Base-by-base conservation (phyloP, 2,888 invertebrate genomes). In the Pediacus dermestoides region DNA sequence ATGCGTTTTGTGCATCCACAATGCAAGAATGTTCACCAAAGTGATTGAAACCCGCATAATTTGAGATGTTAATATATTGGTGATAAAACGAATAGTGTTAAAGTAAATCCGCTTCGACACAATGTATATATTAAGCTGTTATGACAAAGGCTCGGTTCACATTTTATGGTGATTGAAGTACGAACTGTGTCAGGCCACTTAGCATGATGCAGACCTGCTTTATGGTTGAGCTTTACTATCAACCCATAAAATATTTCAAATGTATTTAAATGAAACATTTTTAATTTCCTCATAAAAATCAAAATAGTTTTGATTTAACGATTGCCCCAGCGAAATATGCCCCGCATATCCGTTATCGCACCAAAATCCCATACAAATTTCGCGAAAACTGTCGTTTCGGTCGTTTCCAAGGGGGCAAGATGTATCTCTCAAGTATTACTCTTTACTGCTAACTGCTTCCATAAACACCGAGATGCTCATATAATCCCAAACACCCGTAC, bases 81-180 rank as follows among this genome's bases (percentile, higher is more conserved):
- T 46, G 46, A 46, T 43, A 48, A 53, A 47, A 36, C 42, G 42
- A 39, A 52, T 46, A 52, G 48, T 55, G 55, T 53, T 53, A 52
- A 53, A 55, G 50, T 50, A 51, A 50, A 46, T 44, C 39, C 38
- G 42, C 42, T 42, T 39, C 47, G 23, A 46, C 46, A 57, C 57
- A 56, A 52, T 57, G 57, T 57, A 57, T 52, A 37, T 59, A 61
- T 62, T 62, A 62, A 61, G 61, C 57, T 54, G 59, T 62, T 60
- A 60, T 59, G 57, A 60, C 58, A 60, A 59, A 58, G 59, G 55
- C 55, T 46, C 56, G 47, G 56, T 55, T 57, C 58, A 52, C 52
- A 57, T 64, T 67, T 67, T 66, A 67, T 62, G 64, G 56, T 67
- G 66, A 67, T 67, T 66, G 63, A 66, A 66, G 58, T 60, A 61